phyloP scores from a whole-genome alignment of 2,888 invertebrate species.

The Sceliomorpha sp. region DNA sequence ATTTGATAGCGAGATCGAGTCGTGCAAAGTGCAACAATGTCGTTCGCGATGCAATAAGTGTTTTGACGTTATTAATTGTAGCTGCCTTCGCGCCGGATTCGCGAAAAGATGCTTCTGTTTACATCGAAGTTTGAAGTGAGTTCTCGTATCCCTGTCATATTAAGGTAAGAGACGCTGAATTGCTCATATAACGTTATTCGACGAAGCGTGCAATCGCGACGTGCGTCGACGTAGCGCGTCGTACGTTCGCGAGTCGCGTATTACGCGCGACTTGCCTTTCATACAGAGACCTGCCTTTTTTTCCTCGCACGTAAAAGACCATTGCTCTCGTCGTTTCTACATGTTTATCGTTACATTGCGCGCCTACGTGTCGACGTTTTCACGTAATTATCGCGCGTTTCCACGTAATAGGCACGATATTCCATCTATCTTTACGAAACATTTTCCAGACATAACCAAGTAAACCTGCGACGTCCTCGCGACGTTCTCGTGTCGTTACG shows the following conservation, averaged over 20 bases:
- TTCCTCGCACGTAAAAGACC: no score
- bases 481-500: neutral
- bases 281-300: no score
- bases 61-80: conserved; percentile 15
- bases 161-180: conserved; percentile 80
- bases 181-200: neutral
- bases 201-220: neutral
- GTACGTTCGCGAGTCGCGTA: no score
- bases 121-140: conserved; percentile 87
- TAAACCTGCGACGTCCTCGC: conserved; percentile 14
- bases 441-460: conserved; percentile 60
- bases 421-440: neutral
- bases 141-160: conserved; percentile 84
- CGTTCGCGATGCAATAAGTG: no score
- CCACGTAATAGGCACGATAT: no score
- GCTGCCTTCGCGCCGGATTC: conserved; percentile 23
- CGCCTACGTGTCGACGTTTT: no score
- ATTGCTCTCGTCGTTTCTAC: no score
- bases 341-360: no score
- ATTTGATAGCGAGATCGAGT: conserved; percentile 66
- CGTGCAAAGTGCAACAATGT: no score
- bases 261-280: no score
- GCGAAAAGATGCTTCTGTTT: conserved; percentile 86
- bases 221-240: neutral
- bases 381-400: no score